Evolutionary conservation across 2,113 vertebrate genomes (phyloP).

Genomic region (Maccullochella peelii): DNA sequence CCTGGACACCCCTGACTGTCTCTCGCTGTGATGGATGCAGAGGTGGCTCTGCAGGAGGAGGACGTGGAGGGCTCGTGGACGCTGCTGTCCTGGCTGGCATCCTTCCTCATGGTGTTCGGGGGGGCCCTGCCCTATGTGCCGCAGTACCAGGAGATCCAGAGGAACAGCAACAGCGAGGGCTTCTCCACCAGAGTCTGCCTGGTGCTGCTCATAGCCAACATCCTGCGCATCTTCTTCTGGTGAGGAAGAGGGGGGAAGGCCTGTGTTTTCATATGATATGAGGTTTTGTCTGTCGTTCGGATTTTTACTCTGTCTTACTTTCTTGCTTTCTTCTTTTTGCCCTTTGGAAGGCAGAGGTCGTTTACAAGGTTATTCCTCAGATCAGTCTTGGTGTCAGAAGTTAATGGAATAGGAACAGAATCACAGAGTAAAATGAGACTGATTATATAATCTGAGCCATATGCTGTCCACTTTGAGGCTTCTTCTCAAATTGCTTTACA

Average conservation of each 20-base stretch:
- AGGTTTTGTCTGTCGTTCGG: not conserved
- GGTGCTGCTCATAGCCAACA: slow-evolving; percentile 88
- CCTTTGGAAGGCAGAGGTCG: not conserved
- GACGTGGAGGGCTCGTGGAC: slow-evolving; percentile 73
- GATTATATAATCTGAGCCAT: not conserved
- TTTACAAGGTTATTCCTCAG: not conserved
- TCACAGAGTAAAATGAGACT: slow-evolving; percentile 12
- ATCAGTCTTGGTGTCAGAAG: not conserved
- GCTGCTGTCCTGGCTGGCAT: slow-evolving; percentile 82
- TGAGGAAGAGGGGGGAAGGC: slow-evolving; percentile 60
- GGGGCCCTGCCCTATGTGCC: slow-evolving; percentile 85
- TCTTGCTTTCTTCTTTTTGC: not conserved
- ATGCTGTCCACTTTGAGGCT: not conserved
- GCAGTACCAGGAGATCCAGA: slow-evolving; percentile 87
- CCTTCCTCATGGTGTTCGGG: slow-evolving; percentile 86
- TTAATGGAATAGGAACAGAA: not conserved
- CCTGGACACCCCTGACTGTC: slow-evolving; percentile 9
- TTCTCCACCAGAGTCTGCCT: slow-evolving; percentile 88
- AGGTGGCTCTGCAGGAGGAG: slow-evolving; percentile 59
- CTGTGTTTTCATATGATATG: not conserved
- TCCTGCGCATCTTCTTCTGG: slow-evolving; percentile 89
- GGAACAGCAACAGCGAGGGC: slow-evolving; percentile 82
- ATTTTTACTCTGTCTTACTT: not conserved
- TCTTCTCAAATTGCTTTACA: slow-evolving; percentile 13
- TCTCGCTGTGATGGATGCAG: slow-evolving; percentile 59